Conservation (phyloP, 2,797 vertebrate species). For the Arctocebus calabarensis region DNA sequence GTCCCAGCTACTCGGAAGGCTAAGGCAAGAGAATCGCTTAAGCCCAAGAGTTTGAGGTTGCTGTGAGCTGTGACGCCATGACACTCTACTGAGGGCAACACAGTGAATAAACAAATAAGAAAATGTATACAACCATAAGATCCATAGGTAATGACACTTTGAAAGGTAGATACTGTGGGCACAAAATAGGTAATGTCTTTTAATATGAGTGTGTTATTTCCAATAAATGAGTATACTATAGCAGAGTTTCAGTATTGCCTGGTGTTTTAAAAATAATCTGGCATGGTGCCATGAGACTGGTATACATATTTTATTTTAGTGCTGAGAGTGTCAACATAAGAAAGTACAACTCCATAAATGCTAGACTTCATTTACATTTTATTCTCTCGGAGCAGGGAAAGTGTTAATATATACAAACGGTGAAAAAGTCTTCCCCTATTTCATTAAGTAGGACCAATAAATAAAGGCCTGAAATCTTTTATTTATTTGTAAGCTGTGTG, state of each 20-base stretch:
- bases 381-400: background rate
- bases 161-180: background rate
- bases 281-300: background rate
- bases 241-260: slow-evolving; percentile 26
- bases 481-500: slow-evolving; percentile 29
- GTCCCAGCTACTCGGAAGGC: no score
- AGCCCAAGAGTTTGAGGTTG: no score
- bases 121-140: background rate
- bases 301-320: background rate
- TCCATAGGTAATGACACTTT: background rate
- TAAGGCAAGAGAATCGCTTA: no score
- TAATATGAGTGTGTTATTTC: background rate
- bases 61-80: no score
- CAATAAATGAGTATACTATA: background rate
- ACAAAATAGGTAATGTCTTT: slow-evolving; percentile 1
- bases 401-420: background rate
- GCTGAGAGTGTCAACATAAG: background rate
- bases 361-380: slow-evolving; percentile 6
- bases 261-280: slow-evolving; percentile 7
- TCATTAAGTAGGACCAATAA: background rate
- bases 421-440: background rate
- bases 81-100: no score
- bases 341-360: slow-evolving; percentile 4
- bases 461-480: background rate
- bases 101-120: background rate